Conservation (phyloP, 2,113 vertebrate genomes). For the Chaetodon trifascialis region DNA sequence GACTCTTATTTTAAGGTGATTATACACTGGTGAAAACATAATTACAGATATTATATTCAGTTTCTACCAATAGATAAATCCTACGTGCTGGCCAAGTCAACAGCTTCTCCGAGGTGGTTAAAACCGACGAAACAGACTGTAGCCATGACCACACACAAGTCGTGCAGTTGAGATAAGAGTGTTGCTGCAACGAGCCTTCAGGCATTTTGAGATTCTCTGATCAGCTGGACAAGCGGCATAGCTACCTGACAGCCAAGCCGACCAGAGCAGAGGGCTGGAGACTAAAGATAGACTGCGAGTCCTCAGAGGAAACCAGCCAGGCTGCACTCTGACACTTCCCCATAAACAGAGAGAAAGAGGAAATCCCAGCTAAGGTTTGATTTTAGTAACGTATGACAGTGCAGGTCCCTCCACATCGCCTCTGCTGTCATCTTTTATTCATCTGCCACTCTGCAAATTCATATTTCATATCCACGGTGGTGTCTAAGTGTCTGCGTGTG, state of each 20-base stretch:
- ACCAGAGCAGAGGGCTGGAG: constrained; percentile 28
- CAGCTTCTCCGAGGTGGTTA: neutral
- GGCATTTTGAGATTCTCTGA: constrained; percentile 34
- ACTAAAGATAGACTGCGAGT: constrained; percentile 52
- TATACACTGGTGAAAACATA: no score
- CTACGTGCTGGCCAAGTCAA: neutral
- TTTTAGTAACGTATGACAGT: constrained; percentile 59
- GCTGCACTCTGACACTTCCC: constrained; percentile 53
- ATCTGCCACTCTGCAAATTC: constrained; percentile 61
- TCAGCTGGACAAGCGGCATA: constrained; percentile 8
- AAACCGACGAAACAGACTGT: neutral
- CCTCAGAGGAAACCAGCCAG: constrained; percentile 35
- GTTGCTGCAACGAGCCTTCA: constrained; percentile 1
- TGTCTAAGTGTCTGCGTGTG: constrained; percentile 24
- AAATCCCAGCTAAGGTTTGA: constrained; percentile 59
- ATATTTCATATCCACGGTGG: constrained; percentile 61
- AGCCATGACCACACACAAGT: neutral
- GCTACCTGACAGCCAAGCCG: constrained; percentile 47
- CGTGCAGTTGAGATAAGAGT: neutral
- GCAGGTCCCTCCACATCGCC: constrained; percentile 45
- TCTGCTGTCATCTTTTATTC: constrained; percentile 72
- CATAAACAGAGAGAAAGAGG: constrained; percentile 44
- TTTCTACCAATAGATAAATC: no score
- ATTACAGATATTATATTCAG: no score
- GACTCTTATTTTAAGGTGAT: no score